Evolutionary conservation across 1,140 invertebrate genomes (phyloP).

Genomic region (Diachasmimorpha longicaudata): DNA sequence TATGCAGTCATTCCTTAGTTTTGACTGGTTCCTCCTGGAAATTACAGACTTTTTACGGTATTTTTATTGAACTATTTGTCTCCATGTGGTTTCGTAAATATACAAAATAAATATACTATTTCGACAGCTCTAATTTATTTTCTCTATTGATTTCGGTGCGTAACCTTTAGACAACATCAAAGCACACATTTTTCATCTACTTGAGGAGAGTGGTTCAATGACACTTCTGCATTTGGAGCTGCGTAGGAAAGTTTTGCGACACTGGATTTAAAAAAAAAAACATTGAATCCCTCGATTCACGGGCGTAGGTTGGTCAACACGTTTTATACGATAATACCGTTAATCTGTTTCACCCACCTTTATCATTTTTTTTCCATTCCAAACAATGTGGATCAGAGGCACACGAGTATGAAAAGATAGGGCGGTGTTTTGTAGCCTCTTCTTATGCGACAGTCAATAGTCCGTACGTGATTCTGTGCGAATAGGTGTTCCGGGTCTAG

Average conservation of each 20-base stretch:
- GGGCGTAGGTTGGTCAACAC: neutral
- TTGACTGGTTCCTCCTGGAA: too few species aligned
- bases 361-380: neutral
- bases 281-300: slow-evolving; percentile 25
- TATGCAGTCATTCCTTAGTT: too few species aligned
- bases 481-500: neutral
- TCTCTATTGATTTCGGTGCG: too few species aligned
- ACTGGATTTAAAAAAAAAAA: neutral
- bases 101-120: too few species aligned
- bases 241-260: slow-evolving; percentile 6
- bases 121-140: too few species aligned
- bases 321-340: slow-evolving; percentile 35
- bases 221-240: neutral
- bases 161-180: too few species aligned
- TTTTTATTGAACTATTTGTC: too few species aligned
- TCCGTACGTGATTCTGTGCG: too few species aligned
- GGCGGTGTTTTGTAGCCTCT: neutral
- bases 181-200: too few species aligned
- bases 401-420: slow-evolving; percentile 23
- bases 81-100: too few species aligned
- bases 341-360: slow-evolving; percentile 43
- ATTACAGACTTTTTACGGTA: too few species aligned
- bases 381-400: slow-evolving; percentile 38
- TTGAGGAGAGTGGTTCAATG: neutral
- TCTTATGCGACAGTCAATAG: neutral